These are phyloP conservation scores for Drosophila cognata DNA, from an alignment of 2,888 invertebrate genomes.

Conservation along the genomic window DNA sequence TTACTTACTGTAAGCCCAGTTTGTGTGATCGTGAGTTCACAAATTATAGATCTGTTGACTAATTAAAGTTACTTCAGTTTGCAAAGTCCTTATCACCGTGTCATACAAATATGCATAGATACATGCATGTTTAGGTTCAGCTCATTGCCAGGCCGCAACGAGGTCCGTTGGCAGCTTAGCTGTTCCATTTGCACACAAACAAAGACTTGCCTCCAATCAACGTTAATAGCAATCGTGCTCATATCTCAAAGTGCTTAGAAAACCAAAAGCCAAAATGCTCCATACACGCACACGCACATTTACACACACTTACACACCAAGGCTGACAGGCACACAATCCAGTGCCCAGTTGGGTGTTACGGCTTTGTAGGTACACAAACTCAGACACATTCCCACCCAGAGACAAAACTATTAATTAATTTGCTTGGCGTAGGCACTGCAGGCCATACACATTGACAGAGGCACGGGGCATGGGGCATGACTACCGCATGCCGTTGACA, in stretches of 20 bases:
- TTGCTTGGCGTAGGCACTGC: constrained; percentile 60
- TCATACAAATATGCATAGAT: background rate
- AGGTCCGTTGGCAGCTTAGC: constrained; percentile 33
- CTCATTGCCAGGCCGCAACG: constrained; percentile 57
- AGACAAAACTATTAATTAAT: constrained; percentile 72
- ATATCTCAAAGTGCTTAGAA: constrained; percentile 63
- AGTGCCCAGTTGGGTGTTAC: constrained; percentile 3
- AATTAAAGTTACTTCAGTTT: constrained; percentile 11
- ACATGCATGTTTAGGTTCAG: background rate
- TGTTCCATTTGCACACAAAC: constrained; percentile 63
- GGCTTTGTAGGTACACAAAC: background rate
- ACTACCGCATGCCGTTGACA: constrained; percentile 66
- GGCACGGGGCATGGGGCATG: constrained; percentile 21
- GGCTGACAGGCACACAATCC: constrained; percentile 1
- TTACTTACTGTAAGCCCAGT: background rate
- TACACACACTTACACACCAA: background rate
- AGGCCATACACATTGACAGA: constrained; percentile 53
- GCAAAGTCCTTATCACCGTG: constrained; percentile 14
- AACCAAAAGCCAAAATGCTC: constrained; percentile 71
- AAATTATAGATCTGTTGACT: background rate
- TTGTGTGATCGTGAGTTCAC: background rate
- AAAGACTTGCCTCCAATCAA: constrained; percentile 67
- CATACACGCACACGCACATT: constrained; percentile 11
- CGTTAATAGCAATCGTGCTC: constrained; percentile 65
- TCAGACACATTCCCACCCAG: background rate